A percentile compares a stretch with the other conserved stretches of the same genome.
Evolutionary conservation across 2,888 invertebrate genomes (phyloP).

Genomic region (Scaeva pyrastri): DNA sequence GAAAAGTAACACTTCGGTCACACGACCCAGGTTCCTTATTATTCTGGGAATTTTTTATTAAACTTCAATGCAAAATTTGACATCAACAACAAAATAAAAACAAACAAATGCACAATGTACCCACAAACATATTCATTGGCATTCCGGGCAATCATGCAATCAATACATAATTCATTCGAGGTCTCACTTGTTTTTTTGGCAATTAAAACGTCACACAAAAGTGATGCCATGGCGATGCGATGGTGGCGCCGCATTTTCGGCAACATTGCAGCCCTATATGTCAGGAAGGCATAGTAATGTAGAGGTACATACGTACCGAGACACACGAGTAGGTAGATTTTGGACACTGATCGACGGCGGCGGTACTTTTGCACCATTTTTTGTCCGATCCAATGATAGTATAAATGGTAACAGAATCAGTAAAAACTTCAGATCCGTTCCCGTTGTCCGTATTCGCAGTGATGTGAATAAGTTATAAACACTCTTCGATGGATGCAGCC

Average conservation of each 20-base stretch:
- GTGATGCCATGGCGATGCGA: slow-evolving; percentile 55
- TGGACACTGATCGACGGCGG: slow-evolving; percentile 61
- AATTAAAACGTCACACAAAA: slow-evolving; percentile 62
- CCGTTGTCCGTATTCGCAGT: slow-evolving; percentile 23
- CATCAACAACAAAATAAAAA: not conserved
- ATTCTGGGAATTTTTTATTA: slow-evolving; percentile 6
- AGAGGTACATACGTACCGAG: too few species aligned
- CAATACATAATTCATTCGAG: slow-evolving; percentile 43
- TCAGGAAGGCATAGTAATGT: too few species aligned
- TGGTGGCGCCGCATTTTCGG: slow-evolving; percentile 44
- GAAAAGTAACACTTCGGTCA: not conserved
- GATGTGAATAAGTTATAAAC: slow-evolving; percentile 58
- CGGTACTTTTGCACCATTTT: slow-evolving; percentile 50
- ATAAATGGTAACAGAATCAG: not conserved
- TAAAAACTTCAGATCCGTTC: slow-evolving; percentile 13
- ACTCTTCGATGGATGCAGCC: too few species aligned
- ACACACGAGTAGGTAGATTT: not conserved
- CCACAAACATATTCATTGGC: slow-evolving; percentile 20
- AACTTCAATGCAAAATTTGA: slow-evolving; percentile 26
- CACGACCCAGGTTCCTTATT: slow-evolving; percentile 20
- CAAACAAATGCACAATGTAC: not conserved
- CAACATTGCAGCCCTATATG: not conserved
- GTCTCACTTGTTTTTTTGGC: slow-evolving; percentile 31
- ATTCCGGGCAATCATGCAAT: slow-evolving; percentile 36
- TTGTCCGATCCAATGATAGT: slow-evolving; percentile 39